Evolutionary conservation across 2,797 vertebrate genomes (phyloP).

Genomic region (Rallus crepitans): DNA sequence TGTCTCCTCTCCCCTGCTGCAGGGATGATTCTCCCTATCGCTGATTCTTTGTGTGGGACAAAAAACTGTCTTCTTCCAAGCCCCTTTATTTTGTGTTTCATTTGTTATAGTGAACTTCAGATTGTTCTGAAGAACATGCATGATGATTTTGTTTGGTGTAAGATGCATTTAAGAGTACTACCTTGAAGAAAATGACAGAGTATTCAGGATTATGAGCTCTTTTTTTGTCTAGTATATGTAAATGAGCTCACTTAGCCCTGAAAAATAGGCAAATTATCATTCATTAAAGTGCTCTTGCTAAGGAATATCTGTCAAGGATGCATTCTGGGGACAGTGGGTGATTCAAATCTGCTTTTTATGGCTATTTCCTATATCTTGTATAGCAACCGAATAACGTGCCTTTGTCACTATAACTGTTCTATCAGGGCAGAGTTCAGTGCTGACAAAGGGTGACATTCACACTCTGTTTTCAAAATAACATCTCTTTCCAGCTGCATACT

Average conservation of each 20-base stretch:
- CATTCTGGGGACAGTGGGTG: not conserved
- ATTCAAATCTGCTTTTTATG: not conserved
- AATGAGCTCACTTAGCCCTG: not conserved
- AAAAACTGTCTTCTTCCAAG: not conserved
- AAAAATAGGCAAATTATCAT: not conserved
- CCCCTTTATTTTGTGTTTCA: not conserved
- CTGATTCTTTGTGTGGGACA: not conserved
- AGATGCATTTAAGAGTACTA: not conserved
- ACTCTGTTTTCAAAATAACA: not conserved
- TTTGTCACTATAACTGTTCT: not conserved
- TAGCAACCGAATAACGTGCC: not conserved
- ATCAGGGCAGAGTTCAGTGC: not conserved
- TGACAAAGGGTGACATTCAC: not conserved
- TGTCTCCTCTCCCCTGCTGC: not conserved
- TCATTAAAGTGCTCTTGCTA: not conserved
- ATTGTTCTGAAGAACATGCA: not conserved
- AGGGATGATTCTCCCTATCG: not conserved
- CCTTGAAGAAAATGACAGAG: not conserved
- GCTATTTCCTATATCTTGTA: not conserved
- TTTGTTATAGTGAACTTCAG: not conserved
- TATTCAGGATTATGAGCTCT: not conserved
- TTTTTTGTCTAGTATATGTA: not conserved
- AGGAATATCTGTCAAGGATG: not conserved
- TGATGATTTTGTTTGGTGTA: not conserved
- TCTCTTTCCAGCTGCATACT: not conserved